Conservation (phyloP, 2,113 vertebrate genomes). For the Tapirus terrestris region DNA sequence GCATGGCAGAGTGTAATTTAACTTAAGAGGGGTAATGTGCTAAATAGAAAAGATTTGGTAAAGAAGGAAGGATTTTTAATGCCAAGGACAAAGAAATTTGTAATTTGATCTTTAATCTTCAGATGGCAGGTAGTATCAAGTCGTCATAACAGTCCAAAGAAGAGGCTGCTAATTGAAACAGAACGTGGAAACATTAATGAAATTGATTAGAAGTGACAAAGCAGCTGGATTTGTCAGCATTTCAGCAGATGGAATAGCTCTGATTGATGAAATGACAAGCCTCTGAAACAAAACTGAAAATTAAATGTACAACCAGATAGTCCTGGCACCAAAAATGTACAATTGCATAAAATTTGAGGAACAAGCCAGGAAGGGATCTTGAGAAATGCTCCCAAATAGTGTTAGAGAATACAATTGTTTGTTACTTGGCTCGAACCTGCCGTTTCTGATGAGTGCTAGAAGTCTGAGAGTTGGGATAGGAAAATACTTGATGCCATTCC, state of each 20-base stretch:
- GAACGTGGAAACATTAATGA: constrained; percentile 67
- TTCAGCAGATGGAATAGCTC: constrained; percentile 71
- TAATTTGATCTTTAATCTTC: constrained; percentile 58
- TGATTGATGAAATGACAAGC: constrained; percentile 69
- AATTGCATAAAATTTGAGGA: constrained; percentile 5
- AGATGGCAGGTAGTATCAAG: constrained; percentile 44
- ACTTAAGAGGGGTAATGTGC: constrained; percentile 8
- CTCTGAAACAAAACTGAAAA: constrained; percentile 59
- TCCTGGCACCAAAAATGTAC: constrained; percentile 17
- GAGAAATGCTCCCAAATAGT: not conserved
- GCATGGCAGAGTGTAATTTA: not conserved
- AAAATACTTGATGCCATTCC: not conserved
- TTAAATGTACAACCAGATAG: constrained; percentile 63
- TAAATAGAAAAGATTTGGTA: not conserved
- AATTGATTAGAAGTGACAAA: constrained; percentile 78
- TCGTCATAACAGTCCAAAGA: constrained; percentile 50
- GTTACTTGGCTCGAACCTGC: constrained; percentile 19
- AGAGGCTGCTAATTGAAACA: constrained; percentile 52
- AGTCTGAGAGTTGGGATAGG: not conserved
- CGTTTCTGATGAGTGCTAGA: not conserved
- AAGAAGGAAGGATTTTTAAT: constrained; percentile 50
- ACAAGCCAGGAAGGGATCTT: not conserved
- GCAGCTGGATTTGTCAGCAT: constrained; percentile 67
- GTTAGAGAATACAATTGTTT: not conserved
- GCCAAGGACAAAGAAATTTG: constrained; percentile 58